A percentile compares a stretch with the other conserved stretches of the same genome.
Conservation (phyloP, 2,888 invertebrate species). For the Hylaea fasciaria region DNA sequence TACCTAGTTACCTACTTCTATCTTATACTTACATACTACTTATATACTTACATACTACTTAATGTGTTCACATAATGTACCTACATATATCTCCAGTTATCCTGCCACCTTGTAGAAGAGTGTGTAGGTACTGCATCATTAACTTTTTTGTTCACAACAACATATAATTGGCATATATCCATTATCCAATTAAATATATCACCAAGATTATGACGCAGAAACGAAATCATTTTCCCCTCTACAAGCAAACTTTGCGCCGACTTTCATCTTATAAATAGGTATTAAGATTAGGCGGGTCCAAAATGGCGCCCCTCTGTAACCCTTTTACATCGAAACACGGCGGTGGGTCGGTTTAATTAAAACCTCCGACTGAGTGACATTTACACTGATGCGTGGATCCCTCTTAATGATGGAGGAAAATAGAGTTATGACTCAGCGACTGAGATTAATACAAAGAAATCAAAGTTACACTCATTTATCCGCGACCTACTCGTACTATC, state of each 20-base stretch:
- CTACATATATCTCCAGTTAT: neutral
- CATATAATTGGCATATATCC: too few species aligned
- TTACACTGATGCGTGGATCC: conserved; percentile 76
- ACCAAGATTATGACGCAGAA: too few species aligned
- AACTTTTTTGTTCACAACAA: too few species aligned
- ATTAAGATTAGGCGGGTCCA: conserved; percentile 21
- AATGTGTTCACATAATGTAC: too few species aligned
- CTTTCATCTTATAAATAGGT: conserved; percentile 17
- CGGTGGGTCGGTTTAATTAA: conserved; percentile 80
- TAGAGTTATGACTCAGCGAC: conserved; percentile 5
- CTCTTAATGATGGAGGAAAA: conserved; percentile 60
- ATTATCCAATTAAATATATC: too few species aligned
- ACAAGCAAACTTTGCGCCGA: conserved; percentile 5
- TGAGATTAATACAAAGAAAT: neutral
- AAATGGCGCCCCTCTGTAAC: conserved; percentile 28
- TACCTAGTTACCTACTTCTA: too few species aligned
- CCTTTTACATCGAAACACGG: conserved; percentile 50
- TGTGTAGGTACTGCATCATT: too few species aligned
- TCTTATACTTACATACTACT: too few species aligned
- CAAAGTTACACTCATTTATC: neutral
- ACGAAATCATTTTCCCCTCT: neutral
- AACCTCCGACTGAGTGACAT: conserved; percentile 76
- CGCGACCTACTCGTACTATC: neutral
- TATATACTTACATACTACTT: too few species aligned
- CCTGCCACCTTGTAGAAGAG: too few species aligned